Base-by-base conservation (phyloP, 2,113 vertebrate genomes). In the Lepus americanus region DNA sequence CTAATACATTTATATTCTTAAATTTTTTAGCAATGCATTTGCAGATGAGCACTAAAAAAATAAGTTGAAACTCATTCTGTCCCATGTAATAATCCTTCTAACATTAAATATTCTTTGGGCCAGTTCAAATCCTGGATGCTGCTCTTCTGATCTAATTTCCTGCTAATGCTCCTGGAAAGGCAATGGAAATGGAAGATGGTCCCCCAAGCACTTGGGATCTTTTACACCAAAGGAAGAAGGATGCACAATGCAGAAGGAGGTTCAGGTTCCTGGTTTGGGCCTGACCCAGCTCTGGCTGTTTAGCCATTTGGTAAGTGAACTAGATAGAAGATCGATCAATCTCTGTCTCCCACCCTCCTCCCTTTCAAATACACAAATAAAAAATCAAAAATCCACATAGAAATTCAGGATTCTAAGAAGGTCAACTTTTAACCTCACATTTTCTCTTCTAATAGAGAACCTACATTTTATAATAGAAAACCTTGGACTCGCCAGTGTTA, bases 401-500 rank as follows among this genome's bases (percentile, higher is more conserved):
- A 86, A 92, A 92, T 36, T 69, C 33, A 72, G 85, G 23, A 92
- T 92, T 95, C 74, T 93, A 95, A 94, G 44, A 72, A 6, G n/a
- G 77, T 67, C 64, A 97, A 96, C 63, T 96, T 97, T 96, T 95
- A 92, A 92, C 95, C 82, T 96, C 80, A 93, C 87, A 97, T 96
- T 97, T 96, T 95, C 89, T 92, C 80, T 95, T 93, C 74, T 73
- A 94, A 29, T 87, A 92, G 87, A 69, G 70, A 67, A 98, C 99
- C 97, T 98, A 99, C 99, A 99, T 99, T 99, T 99, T 99, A 98
- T 99, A 99, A 99, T 99, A 99, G 99, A 99, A 99, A 99, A 99
- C 99, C 98, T 99, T 99, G 80, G 99, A 99, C 98, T 99, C 99
- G 98, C 99, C 99, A 97, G 99, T 99, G 98, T 97, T 99, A 97